A percentile compares a stretch with the other conserved stretches of the same genome.
Conservation (phyloP, 2,797 vertebrate genomes). For the Sebastes trivittatus region DNA sequence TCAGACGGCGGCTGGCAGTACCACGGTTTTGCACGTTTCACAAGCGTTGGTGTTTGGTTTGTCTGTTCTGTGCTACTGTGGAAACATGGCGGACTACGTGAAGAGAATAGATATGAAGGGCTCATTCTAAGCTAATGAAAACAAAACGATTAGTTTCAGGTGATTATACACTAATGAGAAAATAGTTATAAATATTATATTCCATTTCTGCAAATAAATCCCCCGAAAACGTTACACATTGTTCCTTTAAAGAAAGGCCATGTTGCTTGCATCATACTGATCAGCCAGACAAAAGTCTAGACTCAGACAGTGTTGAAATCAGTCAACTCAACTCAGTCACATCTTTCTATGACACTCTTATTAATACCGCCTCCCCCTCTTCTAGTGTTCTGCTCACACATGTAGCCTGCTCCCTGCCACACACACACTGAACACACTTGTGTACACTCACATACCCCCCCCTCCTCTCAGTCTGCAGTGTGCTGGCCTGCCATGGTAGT, state of each 20-base stretch:
- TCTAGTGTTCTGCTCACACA: constrained; percentile 43
- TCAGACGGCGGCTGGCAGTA: too few relatives aligned
- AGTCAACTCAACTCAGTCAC: constrained; percentile 29
- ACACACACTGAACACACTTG: not conserved
- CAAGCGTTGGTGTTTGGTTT: too few relatives aligned
- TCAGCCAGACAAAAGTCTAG: constrained; percentile 3
- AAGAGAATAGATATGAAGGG: too few relatives aligned
- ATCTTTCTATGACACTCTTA: constrained; percentile 36
- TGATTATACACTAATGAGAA: too few relatives aligned
- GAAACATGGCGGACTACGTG: too few relatives aligned
- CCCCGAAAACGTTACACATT: too few relatives aligned
- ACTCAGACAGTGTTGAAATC: constrained; percentile 18
- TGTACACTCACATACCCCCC: constrained; percentile 19
- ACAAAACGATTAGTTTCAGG: too few relatives aligned
- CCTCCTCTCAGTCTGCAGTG: constrained; percentile 39
- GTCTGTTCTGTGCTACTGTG: too few relatives aligned
- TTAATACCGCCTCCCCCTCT: constrained; percentile 33
- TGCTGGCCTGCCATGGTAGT: constrained; percentile 52
- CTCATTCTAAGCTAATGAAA: too few relatives aligned
- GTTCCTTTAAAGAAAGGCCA: not conserved
- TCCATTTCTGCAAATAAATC: too few relatives aligned
- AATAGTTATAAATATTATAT: too few relatives aligned
- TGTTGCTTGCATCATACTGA: not conserved
- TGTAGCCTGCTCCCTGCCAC: not conserved
- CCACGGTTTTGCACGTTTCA: too few relatives aligned